Base-by-base conservation (phyloP, 35 echinoderm and acorn worm species). In the Anneissia japonica region DNA sequence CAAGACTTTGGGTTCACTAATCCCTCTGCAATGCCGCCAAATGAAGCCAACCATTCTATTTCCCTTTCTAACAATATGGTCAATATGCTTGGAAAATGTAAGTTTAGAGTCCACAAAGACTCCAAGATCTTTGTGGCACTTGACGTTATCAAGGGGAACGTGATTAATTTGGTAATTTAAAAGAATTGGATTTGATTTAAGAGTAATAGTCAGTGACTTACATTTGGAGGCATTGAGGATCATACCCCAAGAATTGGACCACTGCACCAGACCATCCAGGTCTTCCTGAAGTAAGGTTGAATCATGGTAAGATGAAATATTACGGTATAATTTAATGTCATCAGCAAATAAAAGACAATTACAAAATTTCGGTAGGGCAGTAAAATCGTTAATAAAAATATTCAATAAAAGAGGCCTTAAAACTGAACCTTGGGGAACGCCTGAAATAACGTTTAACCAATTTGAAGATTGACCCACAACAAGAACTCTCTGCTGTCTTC, bases 211-310 rank as follows among this genome's bases (percentile, higher is more conserved):
- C 84, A 86, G 37, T 26, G 72, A 26, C n/a, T 86, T 86, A 38
- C 84, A 86, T 39, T 85, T 85, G 30, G 72, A 39, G 37, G 84
- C 36, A 86, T 86, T 86, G 73, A 86, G 76, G 23, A 30, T 86
- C 14, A 77, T 35, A n/a, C 74, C 34, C 84, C 84, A 86, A 0
- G 72, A 76, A 13, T 76, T 74, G 9, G 84, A 86, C 84, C 84
- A 86, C 16, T 17, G 74, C 40, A 76, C 72, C 30, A 76, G 74
- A 31, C 34, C 3, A 26, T 86, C 30, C 4, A 77, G 0, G 36
- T 86, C 84, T 41, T 39, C 34, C 36, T 86, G 84, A 29, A 77
- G 51, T 43, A 43, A 43, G 14, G 40, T 14, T 6, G 40, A 6
- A 14, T 43, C 40, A 43, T 14, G 40, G 4, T 43, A 14, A 6